phyloP scores from a whole-genome alignment of 2,888 invertebrate species.

The Mellilla xanthometata region DNA sequence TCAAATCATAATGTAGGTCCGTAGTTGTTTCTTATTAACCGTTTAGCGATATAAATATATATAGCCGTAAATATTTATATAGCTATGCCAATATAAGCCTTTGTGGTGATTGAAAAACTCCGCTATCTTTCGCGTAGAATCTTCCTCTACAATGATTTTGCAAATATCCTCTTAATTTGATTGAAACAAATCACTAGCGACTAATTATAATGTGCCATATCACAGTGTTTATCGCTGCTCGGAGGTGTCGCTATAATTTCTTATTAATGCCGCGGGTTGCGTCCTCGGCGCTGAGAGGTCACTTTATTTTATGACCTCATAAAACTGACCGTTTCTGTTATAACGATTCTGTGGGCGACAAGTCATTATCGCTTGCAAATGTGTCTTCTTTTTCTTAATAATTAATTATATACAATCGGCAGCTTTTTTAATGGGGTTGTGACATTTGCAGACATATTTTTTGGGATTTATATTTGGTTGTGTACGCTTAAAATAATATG shows the following conservation, averaged over 20 bases:
- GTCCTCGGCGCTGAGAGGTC: conserved; percentile 37
- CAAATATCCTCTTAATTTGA: conserved; percentile 10
- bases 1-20: too few species aligned
- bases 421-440: not conserved
- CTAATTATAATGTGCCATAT: conserved; percentile 26
- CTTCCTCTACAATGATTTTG: too few species aligned
- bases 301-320: conserved; percentile 54
- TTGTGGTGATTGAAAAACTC: too few species aligned
- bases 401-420: not conserved
- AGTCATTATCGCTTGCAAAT: conserved; percentile 17
- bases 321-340: conserved; percentile 54
- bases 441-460: not conserved
- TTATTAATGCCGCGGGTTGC: conserved; percentile 45
- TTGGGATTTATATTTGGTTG: not conserved
- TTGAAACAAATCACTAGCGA: conserved; percentile 19
- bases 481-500: too few species aligned
- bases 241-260: conserved; percentile 27
- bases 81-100: too few species aligned
- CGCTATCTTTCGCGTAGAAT: too few species aligned
- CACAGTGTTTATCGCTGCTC: conserved; percentile 30
- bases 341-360: conserved; percentile 36
- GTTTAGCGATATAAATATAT: too few species aligned
- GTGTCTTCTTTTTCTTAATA: conserved; percentile 8
- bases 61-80: too few species aligned
- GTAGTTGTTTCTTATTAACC: too few species aligned